phyloP scores from a whole-genome alignment of 2,797 vertebrate species.

The Arremon brunneinucha region DNA sequence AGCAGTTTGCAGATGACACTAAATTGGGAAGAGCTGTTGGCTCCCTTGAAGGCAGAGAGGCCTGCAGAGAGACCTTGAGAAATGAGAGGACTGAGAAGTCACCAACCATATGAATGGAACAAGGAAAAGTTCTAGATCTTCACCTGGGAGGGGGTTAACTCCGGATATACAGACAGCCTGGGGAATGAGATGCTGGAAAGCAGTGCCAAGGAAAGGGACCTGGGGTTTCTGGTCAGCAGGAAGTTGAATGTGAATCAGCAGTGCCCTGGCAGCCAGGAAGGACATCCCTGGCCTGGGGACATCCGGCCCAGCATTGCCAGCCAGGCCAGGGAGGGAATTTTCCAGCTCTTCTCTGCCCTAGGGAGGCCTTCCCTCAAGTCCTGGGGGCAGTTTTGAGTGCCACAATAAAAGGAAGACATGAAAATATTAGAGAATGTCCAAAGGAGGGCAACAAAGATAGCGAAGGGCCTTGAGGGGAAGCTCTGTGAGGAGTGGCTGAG shows the following conservation, averaged over 20 bases:
- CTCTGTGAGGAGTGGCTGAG: fast-evolving
- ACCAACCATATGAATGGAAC: neutral
- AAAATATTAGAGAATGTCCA: neutral
- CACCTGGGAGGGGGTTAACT: neutral
- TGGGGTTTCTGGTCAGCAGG: fast-evolving
- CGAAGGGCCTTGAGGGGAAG: neutral
- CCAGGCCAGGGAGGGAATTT: fast-evolving
- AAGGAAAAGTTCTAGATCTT: neutral
- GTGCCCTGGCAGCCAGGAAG: neutral
- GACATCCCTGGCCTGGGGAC: fast-evolving
- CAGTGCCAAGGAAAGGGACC: fast-evolving
- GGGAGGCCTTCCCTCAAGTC: fast-evolving
- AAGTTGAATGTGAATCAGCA: neutral
- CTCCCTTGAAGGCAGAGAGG: neutral
- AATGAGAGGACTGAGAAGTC: neutral
- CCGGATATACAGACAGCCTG: neutral
- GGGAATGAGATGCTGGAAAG: neutral
- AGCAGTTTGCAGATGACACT: neutral
- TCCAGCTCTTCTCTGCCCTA: neutral
- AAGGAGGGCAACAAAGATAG: neutral
- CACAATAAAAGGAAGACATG: neutral
- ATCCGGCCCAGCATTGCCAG: fast-evolving
- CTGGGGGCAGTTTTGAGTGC: neutral
- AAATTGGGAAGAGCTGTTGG: neutral
- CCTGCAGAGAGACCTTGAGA: fast-evolving